phyloP scores from a whole-genome alignment of 1,140 invertebrate genomes.

The Leptoteleia sp. region DNA sequence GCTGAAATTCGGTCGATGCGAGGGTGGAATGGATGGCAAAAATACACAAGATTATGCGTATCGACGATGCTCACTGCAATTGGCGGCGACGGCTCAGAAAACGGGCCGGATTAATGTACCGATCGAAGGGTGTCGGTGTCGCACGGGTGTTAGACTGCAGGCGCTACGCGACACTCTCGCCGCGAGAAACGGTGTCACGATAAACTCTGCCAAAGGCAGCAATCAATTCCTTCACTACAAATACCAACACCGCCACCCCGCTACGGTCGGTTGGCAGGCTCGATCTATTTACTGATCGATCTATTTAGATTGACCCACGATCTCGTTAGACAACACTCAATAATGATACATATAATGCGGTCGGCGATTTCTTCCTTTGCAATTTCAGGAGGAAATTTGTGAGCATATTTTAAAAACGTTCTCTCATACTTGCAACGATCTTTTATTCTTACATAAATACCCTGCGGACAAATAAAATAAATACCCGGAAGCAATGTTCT shows the following conservation, averaged over 20 bases:
- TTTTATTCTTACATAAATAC: no score
- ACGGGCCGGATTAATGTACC: slow-evolving; percentile 63
- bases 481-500: no score
- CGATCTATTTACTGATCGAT: slow-evolving; percentile 81
- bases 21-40: slow-evolving; percentile 30
- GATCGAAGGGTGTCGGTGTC: slow-evolving; percentile 60
- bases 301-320: slow-evolving; percentile 79
- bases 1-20: slow-evolving; percentile 3
- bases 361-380: slow-evolving; percentile 8
- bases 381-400: no score
- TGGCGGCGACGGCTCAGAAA: slow-evolving; percentile 55
- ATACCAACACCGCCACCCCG: slow-evolving; percentile 72
- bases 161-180: slow-evolving; percentile 60
- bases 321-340: slow-evolving; percentile 71
- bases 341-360: slow-evolving; percentile 27
- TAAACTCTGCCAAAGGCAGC: slow-evolving; percentile 78
- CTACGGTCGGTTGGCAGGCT: slow-evolving; percentile 70
- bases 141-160: slow-evolving; percentile 57
- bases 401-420: no score
- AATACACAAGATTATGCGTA: slow-evolving; percentile 51
- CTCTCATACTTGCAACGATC: no score
- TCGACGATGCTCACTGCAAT: slow-evolving; percentile 66
- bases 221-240: slow-evolving; percentile 72
- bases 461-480: no score
- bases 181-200: slow-evolving; percentile 78